Evolutionary conservation across 2,797 vertebrate species (phyloP).

Genomic region (Clarias platycephalus): DNA sequence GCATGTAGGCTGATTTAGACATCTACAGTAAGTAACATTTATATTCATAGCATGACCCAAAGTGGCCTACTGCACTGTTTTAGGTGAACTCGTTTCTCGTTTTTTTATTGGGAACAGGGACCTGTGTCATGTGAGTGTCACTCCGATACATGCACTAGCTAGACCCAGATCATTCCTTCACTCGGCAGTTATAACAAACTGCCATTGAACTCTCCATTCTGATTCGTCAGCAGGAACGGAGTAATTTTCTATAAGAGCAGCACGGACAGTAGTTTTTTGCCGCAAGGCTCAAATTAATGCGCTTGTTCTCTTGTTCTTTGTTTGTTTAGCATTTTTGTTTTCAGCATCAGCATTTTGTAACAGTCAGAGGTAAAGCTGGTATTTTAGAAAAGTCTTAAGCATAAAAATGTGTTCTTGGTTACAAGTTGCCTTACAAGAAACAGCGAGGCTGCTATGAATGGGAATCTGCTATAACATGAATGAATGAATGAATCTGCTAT

Average conservation of each 20-base stretch:
- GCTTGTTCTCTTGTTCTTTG: not conserved
- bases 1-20: not conserved
- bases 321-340: slow-evolving; percentile 9
- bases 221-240: not conserved
- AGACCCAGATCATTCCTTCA: too few species aligned
- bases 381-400: not conserved
- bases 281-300: not conserved
- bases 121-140: not conserved
- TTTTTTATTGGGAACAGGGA: too few species aligned
- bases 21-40: not conserved
- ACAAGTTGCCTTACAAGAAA: not conserved
- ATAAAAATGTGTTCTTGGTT: not conserved
- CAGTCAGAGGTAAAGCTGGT: not conserved
- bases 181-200: not conserved
- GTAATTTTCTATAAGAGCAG: not conserved
- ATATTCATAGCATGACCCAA: too few species aligned
- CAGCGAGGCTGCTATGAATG: not conserved
- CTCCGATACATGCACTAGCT: not conserved
- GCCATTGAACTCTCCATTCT: not conserved
- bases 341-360: not conserved
- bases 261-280: not conserved
- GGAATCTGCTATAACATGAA: too few species aligned
- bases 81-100: not conserved
- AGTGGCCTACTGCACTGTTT: not conserved
- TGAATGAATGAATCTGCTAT: too few species aligned